Evolutionary conservation across 1,140 invertebrate species (phyloP).

Genomic region (Pogonus chalceus): DNA sequence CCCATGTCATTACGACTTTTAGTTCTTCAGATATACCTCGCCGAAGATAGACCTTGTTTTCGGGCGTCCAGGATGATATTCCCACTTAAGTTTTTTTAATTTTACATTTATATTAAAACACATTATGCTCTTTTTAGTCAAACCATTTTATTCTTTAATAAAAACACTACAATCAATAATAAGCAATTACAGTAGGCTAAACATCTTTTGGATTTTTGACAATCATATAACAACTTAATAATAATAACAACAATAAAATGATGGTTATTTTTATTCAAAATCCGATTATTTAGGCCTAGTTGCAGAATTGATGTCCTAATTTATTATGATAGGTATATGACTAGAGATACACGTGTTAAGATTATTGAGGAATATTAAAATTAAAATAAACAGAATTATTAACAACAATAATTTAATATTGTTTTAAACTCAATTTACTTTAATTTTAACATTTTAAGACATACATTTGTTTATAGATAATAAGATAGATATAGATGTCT

Average conservation of each 20-base stretch:
- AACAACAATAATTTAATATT: background rate
- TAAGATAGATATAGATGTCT: background rate
- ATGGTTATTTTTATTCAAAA: background rate
- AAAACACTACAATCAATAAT: constrained; percentile 5
- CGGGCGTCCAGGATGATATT: too few species aligned
- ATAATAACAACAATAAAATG: background rate
- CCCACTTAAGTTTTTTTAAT: too few species aligned
- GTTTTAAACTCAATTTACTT: background rate
- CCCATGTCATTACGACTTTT: too few species aligned
- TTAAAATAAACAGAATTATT: background rate
- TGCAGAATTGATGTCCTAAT: background rate
- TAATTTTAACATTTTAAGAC: background rate
- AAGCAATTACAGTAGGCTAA: constrained; percentile 4
- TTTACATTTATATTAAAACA: too few species aligned
- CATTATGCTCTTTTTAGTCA: too few species aligned
- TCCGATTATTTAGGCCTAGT: background rate
- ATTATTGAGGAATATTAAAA: background rate
- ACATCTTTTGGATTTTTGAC: background rate
- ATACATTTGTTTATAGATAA: background rate
- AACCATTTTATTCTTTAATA: constrained; percentile 8
- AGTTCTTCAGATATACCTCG: too few species aligned
- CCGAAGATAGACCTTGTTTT: too few species aligned
- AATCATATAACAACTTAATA: constrained; percentile 1
- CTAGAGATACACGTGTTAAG: background rate
- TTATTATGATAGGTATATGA: background rate